A percentile compares a stretch with the other conserved stretches of the same genome.
Evolutionary conservation across 2,113 vertebrate species (phyloP).

Genomic region (Daphoenositta chrysoptera): DNA sequence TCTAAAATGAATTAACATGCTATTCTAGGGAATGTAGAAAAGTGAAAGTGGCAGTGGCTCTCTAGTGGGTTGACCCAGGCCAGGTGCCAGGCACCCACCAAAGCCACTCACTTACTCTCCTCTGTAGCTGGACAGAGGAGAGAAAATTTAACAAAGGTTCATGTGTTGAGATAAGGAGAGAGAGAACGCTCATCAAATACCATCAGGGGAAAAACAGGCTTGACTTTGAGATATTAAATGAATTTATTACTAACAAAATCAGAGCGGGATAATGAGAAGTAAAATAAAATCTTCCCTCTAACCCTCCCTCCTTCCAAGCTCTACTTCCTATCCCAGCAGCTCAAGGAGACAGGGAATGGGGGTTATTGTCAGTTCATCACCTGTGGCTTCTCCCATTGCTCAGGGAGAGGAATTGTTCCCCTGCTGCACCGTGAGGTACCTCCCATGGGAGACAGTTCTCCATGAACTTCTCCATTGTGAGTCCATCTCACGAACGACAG

Average conservation of each 20-base stretch:
- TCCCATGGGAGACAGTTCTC: not conserved
- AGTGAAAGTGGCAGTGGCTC: not conserved
- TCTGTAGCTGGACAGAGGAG: too few species aligned
- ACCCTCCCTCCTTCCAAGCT: not conserved
- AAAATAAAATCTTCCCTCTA: not conserved
- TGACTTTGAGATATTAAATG: rapidly evolving
- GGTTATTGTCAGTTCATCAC: not conserved
- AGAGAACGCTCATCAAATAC: not conserved
- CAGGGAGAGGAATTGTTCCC: not conserved
- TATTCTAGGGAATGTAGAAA: not conserved
- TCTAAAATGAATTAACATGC: not conserved
- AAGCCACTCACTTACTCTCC: too few species aligned
- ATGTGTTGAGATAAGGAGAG: not conserved
- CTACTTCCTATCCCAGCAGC: not conserved
- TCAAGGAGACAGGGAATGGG: not conserved
- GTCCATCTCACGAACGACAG: not conserved
- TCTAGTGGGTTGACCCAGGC: not conserved
- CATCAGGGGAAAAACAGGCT: not conserved
- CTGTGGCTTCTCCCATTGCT: rapidly evolving
- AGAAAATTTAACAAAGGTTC: not conserved
- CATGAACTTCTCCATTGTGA: rapidly evolving
- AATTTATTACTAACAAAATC: not conserved
- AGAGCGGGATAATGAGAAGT: not conserved
- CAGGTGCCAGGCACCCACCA: too few species aligned
- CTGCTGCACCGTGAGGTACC: rapidly evolving